Percentiles rank a stretch among this genome's conserved stretches.
These are phyloP conservation scores for Cephalotes varians DNA, from an alignment of 2,888 invertebrate species.

Conservation along the genomic window DNA sequence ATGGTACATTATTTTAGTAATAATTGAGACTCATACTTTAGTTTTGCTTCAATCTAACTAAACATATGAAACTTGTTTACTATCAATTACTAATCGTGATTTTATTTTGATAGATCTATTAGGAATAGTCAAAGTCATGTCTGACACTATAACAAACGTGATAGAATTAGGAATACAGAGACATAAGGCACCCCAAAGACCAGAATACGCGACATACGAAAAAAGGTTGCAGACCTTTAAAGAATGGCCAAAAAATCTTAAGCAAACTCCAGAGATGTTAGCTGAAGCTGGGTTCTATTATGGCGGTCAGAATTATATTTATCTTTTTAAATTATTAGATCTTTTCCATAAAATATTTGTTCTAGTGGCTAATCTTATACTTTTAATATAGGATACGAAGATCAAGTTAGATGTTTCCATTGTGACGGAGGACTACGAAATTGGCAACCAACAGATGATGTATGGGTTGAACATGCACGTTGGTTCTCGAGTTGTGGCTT, in stretches of 20 bases:
- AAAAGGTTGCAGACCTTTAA: conserved; percentile 90
- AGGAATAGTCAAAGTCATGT: conserved; percentile 84
- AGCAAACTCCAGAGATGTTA: conserved; percentile 92
- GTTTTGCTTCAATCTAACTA: conserved; percentile 15
- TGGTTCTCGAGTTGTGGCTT: conserved; percentile 97
- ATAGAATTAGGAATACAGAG: conserved; percentile 88
- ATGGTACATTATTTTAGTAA: conserved; percentile 67
- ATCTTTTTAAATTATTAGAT: background rate
- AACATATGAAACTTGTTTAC: background rate
- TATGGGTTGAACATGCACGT: conserved; percentile 97
- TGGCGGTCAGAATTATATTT: conserved; percentile 85
- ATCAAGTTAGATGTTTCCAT: conserved; percentile 96
- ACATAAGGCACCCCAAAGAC: conserved; percentile 89
- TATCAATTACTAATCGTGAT: background rate
- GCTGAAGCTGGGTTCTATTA: conserved; percentile 97
- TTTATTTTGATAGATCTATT: conserved; percentile 71
- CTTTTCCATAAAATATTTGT: background rate
- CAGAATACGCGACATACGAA: conserved; percentile 90
- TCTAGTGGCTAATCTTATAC: background rate
- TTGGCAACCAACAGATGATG: conserved; percentile 96
- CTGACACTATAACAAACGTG: conserved; percentile 83
- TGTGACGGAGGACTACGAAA: conserved; percentile 96
- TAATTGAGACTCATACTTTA: background rate
- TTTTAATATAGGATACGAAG: conserved; percentile 87
- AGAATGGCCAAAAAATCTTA: conserved; percentile 92